Base-by-base conservation (phyloP, 1,140 invertebrate genomes). In the Calephelis virginiensis region DNA sequence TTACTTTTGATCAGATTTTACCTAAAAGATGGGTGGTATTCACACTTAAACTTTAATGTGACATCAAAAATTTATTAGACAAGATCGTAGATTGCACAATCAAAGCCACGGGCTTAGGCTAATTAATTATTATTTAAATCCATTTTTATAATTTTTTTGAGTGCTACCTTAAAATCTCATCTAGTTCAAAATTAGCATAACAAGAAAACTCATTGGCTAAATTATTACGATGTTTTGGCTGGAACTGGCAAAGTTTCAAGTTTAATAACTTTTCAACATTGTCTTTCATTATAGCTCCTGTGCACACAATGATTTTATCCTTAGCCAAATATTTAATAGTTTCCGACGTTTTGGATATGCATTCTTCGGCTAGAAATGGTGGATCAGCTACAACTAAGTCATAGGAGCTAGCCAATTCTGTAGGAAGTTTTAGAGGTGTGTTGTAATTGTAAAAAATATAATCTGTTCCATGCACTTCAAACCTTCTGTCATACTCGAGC, bases 321-420 rank as follows among this genome's bases (percentile, higher is more conserved):
- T 96, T 97, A 0, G 94, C 84, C 53, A 99, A 80, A 74, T 94
- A 94, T 72, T 95, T 95, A 6, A 98, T 94, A 0, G 98, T 97
- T 49, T 93, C 83, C 0, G 96, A 93, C 37, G 94, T 95, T 92
- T 98, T 98, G 4, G 93, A 93, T 13, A 99, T 92, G 92, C 98
- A 99, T 90, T 99, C 98, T 74, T 97, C 95, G 0, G 97, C 96
- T 7, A 99, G 90, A 91, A 98, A 99, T 10, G 98, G 98, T 10
- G 98, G 98, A 92, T 99, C 98, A 0, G 95, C 97, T 64, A 99
- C 92, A 4, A 99, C 95, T 13, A 99, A 76, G 86, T 98, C 96
- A 91, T 96, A 99, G 28, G 86, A 83, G 56, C 92, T 89, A 12
- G 90, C 71, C 40, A 94, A 90, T 0, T 95, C 92, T 67, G 86